Evolutionary conservation across 2,797 vertebrate genomes (phyloP).

Genomic region (Sebastes trivittatus): DNA sequence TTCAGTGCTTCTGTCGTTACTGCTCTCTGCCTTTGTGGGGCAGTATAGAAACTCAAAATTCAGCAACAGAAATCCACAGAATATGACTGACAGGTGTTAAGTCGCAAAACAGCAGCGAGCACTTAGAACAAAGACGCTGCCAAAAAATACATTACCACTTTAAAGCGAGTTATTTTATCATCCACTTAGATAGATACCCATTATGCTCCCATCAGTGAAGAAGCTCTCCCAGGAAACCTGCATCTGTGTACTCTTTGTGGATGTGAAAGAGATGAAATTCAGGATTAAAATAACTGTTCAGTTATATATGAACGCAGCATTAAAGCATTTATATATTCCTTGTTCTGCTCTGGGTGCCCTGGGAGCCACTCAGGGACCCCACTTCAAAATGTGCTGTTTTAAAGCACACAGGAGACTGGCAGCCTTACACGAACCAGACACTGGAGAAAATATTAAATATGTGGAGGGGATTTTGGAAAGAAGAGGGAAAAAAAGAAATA

Average conservation of each 20-base stretch:
- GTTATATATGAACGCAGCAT: conserved; percentile 1
- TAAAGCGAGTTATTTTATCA: conserved; percentile 29
- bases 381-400: conserved; percentile 7
- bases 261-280: not conserved
- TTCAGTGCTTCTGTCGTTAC: not conserved
- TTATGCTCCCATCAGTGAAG: conserved; percentile 9
- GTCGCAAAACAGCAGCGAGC: not conserved
- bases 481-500: not conserved
- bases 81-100: not conserved
- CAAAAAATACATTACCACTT: conserved; percentile 6
- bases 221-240: not conserved
- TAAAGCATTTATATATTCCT: conserved; percentile 28
- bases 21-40: not conserved
- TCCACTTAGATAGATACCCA: not conserved
- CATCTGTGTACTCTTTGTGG: not conserved
- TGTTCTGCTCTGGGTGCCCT: conserved; percentile 32
- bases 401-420: conserved; percentile 19
- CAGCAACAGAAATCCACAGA: not conserved
- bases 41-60: not conserved
- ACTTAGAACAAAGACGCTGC: conserved; percentile 1
- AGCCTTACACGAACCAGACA: conserved; percentile 6
- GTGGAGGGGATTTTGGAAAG: not conserved
- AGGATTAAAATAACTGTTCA: conserved; percentile 41
- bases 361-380: conserved; percentile 21
- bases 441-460: not conserved